Conservation (phyloP, 2,888 invertebrate species). For the Fragum whitleyi region DNA sequence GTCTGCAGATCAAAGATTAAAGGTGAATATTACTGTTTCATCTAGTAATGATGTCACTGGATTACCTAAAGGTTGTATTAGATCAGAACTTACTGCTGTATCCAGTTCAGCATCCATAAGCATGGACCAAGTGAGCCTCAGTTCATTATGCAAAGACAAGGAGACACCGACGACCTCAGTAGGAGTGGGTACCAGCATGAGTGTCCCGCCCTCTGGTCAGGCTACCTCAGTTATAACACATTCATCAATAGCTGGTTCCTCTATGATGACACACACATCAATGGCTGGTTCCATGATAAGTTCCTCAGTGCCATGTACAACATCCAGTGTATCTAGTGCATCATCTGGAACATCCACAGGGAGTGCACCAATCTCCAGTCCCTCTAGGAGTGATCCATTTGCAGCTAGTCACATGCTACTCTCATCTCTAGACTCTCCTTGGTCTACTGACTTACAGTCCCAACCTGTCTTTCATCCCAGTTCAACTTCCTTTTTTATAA, state of each 20-base stretch:
- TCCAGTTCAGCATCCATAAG: not conserved
- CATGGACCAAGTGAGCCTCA: not conserved
- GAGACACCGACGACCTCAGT: not conserved
- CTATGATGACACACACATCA: conserved; percentile 8
- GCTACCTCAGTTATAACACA: conserved; percentile 23
- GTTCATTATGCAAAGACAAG: not conserved
- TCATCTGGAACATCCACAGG: not conserved
- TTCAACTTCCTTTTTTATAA: conserved; percentile 17
- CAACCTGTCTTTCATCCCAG: conserved; percentile 21
- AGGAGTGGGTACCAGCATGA: not conserved
- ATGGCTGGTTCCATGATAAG: not conserved
- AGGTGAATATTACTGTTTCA: not conserved
- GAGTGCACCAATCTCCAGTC: not conserved
- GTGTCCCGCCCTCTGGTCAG: not conserved
- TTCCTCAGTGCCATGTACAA: not conserved
- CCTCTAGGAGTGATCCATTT: conserved; percentile 37
- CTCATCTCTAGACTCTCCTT: conserved; percentile 35
- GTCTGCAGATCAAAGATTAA: not conserved
- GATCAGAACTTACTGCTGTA: not conserved
- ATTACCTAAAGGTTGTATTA: not conserved
- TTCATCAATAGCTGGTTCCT: conserved; percentile 18
- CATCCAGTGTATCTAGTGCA: not conserved
- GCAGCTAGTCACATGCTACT: conserved; percentile 50
- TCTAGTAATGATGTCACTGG: not conserved
- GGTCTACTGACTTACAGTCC: not conserved